Conservation (phyloP, 2,113 vertebrate genomes). For the Salvelinus fontinalis region DNA sequence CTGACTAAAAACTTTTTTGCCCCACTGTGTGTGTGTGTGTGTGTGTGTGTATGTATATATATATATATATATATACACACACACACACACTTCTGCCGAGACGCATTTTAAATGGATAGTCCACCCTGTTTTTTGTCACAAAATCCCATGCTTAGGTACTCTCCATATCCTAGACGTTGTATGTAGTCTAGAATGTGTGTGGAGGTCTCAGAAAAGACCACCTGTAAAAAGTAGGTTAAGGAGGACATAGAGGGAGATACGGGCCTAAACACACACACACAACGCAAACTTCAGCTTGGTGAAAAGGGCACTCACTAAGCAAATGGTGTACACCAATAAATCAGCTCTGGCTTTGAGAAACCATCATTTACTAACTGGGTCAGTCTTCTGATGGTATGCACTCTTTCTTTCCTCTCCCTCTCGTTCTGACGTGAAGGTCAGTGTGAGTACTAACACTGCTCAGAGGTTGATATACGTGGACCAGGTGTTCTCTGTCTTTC, state of each 20-base stretch:
- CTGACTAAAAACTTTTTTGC: no score
- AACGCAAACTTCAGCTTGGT: slow-evolving; percentile 22
- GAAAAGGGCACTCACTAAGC: slow-evolving; percentile 69
- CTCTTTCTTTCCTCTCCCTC: slow-evolving; percentile 14
- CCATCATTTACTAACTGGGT: slow-evolving; percentile 74
- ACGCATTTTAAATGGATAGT: no score
- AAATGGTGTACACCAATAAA: slow-evolving; percentile 69
- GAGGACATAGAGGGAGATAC: slow-evolving; percentile 29
- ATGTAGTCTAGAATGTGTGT: not conserved
- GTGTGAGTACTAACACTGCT: slow-evolving; percentile 16
- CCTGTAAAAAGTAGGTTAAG: slow-evolving; percentile 70
- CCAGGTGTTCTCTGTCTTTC: slow-evolving; percentile 38
- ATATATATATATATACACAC: no score
- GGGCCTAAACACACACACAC: not conserved
- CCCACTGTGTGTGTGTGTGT: no score
- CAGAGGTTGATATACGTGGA: slow-evolving; percentile 22
- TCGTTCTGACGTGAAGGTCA: slow-evolving; percentile 53
- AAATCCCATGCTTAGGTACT: not conserved
- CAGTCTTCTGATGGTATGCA: slow-evolving; percentile 68
- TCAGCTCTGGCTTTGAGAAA: slow-evolving; percentile 70
- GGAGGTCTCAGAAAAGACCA: slow-evolving; percentile 36
- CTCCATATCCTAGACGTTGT: not conserved
- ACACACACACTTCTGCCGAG: no score
- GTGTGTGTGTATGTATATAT: no score
- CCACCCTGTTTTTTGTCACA: no score